A percentile compares a stretch with the other conserved stretches of the same genome.
Conservation (phyloP, 2,797 vertebrate species). For the Cyclura pinguis region DNA sequence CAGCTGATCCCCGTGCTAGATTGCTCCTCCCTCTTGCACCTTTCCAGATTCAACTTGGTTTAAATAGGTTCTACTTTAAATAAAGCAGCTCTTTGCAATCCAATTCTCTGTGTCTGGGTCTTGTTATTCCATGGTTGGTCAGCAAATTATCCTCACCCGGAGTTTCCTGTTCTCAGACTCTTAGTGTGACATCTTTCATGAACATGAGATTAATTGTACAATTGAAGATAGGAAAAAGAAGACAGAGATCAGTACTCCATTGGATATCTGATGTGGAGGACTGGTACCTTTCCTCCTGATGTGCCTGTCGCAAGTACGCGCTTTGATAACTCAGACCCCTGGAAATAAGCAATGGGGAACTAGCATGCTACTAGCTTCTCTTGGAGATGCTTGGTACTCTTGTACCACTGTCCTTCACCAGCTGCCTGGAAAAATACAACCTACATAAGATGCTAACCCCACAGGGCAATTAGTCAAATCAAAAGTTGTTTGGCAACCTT, state of each 20-base stretch:
- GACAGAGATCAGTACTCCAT: no score
- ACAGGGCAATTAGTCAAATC: not conserved
- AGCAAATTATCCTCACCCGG: not conserved
- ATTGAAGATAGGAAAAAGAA: not conserved
- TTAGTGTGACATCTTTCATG: not conserved
- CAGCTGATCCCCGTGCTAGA: no score
- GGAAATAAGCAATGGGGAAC: not conserved
- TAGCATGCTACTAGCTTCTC: not conserved
- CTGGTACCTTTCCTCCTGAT: no score
- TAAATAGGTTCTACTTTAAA: no score
- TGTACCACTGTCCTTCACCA: not conserved
- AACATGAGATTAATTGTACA: not conserved
- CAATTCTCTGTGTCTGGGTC: no score
- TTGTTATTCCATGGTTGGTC: no score
- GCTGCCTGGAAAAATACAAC: slow-evolving; percentile 21
- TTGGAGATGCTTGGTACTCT: not conserved
- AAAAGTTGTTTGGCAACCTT: not conserved
- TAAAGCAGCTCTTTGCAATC: no score
- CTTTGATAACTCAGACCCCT: not conserved
- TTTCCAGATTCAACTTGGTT: no score
- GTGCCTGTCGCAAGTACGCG: no score
- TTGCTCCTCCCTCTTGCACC: no score
- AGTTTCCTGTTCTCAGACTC: not conserved
- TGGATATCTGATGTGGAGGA: no score
- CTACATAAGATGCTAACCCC: slow-evolving; percentile 8